Base-by-base conservation (phyloP, 2,113 vertebrate genomes). In the Eleginops maclovinus region DNA sequence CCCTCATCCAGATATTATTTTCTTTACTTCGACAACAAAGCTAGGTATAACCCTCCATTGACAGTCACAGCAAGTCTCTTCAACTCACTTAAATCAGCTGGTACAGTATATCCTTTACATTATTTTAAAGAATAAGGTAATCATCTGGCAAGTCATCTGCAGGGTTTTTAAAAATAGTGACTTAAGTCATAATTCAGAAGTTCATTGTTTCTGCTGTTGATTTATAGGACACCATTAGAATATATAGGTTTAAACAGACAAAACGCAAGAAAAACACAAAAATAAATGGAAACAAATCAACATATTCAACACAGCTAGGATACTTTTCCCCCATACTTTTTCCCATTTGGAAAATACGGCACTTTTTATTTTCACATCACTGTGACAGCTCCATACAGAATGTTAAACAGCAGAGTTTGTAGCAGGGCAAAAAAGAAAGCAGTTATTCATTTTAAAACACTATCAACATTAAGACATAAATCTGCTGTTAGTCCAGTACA, bases 361-460 rank as follows among this genome's bases (percentile, higher is more conserved):
- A 46, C 46, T 59, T 12, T 71, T 60, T 59, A 60, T 60, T 72
- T 49, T 31, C 12, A 58, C 41, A 19, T 24, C 16, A 53, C 4
- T 26, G 50, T 24, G 12, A 28, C 36, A 44, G 22, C 17, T 58
- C 12, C 24, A 44, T 44, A 28, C 44, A 70, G 24, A 47, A 56
- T 28, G 3, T 55, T 41, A 6, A n/a, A 56, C 50, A 54, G 16
- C 40, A 69, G 19, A 51, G 41, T 16, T 56, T 31, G 28, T 7
- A 28, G 24, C 16, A 56, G 17, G 36, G 11, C 15, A 3, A 62
- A 44, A 43, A 24, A 13, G n/a, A 4, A 1, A 24, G 0, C 40
- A 44, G 16, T 16, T 17, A 11, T 53, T 11, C 1, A 44, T 44
- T 22, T 28, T 41, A 51, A 67, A 40, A 13, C 9, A 40, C 8